Evolutionary conservation across 2,797 vertebrate genomes (phyloP).

Genomic region (Pangasius djambal): DNA sequence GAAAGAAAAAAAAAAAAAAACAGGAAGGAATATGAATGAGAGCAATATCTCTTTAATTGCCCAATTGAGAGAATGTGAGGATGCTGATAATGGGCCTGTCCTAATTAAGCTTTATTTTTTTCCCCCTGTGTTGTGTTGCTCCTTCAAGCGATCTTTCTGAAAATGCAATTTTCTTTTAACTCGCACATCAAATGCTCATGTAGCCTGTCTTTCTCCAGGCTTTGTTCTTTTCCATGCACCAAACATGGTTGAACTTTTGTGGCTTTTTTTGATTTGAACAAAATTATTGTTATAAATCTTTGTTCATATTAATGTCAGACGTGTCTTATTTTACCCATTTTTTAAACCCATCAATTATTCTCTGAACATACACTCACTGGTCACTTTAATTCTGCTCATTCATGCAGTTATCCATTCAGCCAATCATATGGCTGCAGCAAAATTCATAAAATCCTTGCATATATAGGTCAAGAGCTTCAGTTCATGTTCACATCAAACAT

Average conservation of each 20-base stretch:
- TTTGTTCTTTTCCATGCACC: slow-evolving; percentile 35
- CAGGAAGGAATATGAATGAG: slow-evolving; percentile 38
- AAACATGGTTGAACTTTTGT: slow-evolving; percentile 30
- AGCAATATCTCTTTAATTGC: slow-evolving; percentile 58
- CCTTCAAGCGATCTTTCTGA: slow-evolving; percentile 52
- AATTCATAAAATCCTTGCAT: neutral
- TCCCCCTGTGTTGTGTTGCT: slow-evolving; percentile 39
- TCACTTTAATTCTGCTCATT: neutral
- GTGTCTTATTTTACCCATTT: neutral
- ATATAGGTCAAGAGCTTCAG: neutral
- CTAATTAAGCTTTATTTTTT: slow-evolving; percentile 60
- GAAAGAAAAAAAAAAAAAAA: neutral
- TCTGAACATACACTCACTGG: neutral
- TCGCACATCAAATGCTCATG: slow-evolving; percentile 49
- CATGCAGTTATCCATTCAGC: neutral
- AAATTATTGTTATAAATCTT: slow-evolving; percentile 28
- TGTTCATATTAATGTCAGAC: neutral
- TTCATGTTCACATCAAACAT: neutral
- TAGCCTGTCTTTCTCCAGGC: slow-evolving; percentile 38
- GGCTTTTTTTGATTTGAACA: slow-evolving; percentile 19
- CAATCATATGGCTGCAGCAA: neutral
- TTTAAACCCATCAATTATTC: neutral
- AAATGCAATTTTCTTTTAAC: slow-evolving; percentile 59
- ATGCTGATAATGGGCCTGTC: slow-evolving; percentile 57
- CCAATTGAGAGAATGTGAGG: slow-evolving; percentile 54